A percentile compares a stretch with the other conserved stretches of the same genome.
phyloP scores from a whole-genome alignment of 2,888 invertebrate genomes.

The Limnephilus rhombicus region DNA sequence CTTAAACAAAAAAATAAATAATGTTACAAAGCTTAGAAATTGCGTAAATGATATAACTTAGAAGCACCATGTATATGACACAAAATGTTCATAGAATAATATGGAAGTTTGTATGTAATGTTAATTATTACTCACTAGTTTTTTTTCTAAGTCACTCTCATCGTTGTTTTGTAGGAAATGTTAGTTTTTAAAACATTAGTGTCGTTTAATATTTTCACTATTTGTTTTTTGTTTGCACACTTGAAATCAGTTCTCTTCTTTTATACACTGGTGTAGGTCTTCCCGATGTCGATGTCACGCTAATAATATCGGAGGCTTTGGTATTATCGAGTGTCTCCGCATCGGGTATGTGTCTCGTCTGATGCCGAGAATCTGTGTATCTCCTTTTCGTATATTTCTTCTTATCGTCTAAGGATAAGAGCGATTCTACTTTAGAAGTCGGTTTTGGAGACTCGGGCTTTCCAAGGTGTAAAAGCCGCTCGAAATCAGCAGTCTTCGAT shows the following conservation, averaged over 20 bases:
- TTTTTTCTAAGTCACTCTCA: background rate
- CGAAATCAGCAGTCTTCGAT: conserved; percentile 84
- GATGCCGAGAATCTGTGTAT: conserved; percentile 80
- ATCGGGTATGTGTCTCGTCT: conserved; percentile 78
- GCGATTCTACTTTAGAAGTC: conserved; percentile 71
- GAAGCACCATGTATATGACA: conserved; percentile 12
- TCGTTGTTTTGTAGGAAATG: background rate
- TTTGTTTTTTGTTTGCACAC: conserved; percentile 77
- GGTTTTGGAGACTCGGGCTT: conserved; percentile 72
- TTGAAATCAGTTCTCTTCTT: conserved; percentile 88
- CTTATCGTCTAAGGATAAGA: conserved; percentile 74
- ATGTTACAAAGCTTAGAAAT: background rate
- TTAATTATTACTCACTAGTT: conserved; percentile 29
- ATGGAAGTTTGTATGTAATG: conserved; percentile 30
- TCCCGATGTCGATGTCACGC: conserved; percentile 67
- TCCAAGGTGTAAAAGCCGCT: conserved; percentile 76
- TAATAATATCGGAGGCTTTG: conserved; percentile 45
- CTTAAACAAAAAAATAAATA: conserved; percentile 43
- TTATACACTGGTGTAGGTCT: conserved; percentile 81
- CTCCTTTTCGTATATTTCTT: conserved; percentile 80
- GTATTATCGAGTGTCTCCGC: conserved; percentile 73
- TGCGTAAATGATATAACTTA: conserved; percentile 15
- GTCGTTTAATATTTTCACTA: conserved; percentile 45
- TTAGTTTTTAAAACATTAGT: background rate
- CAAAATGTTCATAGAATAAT: conserved; percentile 20